Percentiles rank a stretch among this genome's conserved stretches.
These are phyloP conservation scores for Loris lydekkerianus DNA, from an alignment of 2,797 vertebrate species.

Conservation along the genomic window DNA sequence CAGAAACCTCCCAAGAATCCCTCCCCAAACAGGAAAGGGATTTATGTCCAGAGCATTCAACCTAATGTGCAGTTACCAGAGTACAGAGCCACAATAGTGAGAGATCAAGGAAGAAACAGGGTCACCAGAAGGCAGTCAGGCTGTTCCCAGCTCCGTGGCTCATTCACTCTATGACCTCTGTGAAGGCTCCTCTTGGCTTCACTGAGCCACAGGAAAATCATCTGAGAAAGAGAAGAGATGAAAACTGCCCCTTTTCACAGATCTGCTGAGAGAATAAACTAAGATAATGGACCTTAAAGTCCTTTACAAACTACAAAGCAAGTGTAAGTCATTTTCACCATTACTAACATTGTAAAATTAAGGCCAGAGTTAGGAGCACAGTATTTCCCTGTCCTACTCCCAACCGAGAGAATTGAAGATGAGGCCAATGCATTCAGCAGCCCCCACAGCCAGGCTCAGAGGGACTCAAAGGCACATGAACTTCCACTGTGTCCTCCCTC, in stretches of 20 bases:
- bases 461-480: accelerated
- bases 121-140: background rate
- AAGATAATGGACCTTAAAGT: background rate
- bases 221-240: background rate
- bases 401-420: background rate
- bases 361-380: background rate
- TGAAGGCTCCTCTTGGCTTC: background rate
- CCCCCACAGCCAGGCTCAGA: accelerated
- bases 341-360: background rate
- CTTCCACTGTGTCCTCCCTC: accelerated
- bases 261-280: background rate
- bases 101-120: background rate
- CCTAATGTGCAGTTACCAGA: accelerated
- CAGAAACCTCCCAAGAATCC: background rate
- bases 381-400: background rate
- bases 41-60: background rate
- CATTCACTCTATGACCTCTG: background rate
- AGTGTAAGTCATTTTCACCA: background rate
- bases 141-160: background rate
- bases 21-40: background rate
- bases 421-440: accelerated
- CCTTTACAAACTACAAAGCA: background rate
- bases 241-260: background rate
- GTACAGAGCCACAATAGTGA: accelerated
- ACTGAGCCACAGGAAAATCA: background rate